These are phyloP conservation scores for Drosophila sucinea DNA, from an alignment of 1,140 invertebrate species.

Conservation along the genomic window DNA sequence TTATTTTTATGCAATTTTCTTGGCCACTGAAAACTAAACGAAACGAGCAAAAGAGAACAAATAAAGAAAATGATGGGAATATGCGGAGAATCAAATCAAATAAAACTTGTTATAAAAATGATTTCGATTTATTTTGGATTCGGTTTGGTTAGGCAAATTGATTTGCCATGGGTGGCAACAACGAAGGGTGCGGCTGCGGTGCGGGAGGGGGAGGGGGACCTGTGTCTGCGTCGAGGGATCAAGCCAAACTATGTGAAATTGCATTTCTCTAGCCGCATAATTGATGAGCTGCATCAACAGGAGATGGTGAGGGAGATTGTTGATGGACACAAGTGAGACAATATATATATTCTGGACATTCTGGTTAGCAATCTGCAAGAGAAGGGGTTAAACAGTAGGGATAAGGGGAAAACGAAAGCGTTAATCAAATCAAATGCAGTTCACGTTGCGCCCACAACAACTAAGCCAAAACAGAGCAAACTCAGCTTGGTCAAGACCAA, in stretches of 20 bases:
- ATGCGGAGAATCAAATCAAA: slow-evolving; percentile 6
- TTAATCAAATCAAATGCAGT: slow-evolving; percentile 61
- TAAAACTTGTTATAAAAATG: slow-evolving; percentile 13
- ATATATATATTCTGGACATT: neutral
- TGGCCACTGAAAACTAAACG: neutral
- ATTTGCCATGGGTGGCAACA: slow-evolving; percentile 4
- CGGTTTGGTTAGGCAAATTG: slow-evolving; percentile 7
- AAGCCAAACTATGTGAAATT: slow-evolving; percentile 3
- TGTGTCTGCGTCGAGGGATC: neutral
- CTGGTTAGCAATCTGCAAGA: neutral
- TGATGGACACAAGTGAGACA: slow-evolving; percentile 5
- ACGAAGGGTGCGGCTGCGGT: too few relatives aligned
- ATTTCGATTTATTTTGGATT: slow-evolving; percentile 3
- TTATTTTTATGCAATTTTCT: slow-evolving; percentile 7
- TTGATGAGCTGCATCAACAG: slow-evolving; percentile 37
- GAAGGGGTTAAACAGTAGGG: neutral
- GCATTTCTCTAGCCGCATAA: slow-evolving; percentile 47
- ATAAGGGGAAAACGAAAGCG: slow-evolving; percentile 6
- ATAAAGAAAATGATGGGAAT: neutral
- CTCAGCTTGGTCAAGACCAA: slow-evolving; percentile 10
- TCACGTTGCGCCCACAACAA: slow-evolving; percentile 45
- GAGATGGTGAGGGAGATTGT: neutral
- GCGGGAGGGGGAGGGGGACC: slow-evolving; percentile 25
- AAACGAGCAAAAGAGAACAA: neutral
- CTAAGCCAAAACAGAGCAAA: slow-evolving; percentile 1